Base-by-base conservation (phyloP, 2,797 vertebrate genomes). In the Ispidina picta region DNA sequence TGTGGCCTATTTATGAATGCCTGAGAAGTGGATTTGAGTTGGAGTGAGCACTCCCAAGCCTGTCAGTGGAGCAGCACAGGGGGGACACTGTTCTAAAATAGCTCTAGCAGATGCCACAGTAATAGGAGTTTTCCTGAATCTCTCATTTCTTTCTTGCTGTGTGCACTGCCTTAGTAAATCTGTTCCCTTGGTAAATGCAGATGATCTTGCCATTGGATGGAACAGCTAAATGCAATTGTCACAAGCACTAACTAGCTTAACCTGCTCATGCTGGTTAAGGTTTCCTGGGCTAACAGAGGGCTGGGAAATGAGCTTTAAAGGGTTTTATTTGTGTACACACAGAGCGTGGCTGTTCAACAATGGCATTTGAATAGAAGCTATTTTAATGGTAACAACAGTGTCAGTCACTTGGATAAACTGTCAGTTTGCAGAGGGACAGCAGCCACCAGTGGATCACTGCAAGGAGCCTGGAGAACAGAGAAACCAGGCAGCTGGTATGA, bases 21-120 rank as follows among this genome's bases (percentile, higher is more conserved):
- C 64, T 79, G 85, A 91, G 72, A 88, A 91, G 76, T 76, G 60
- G 83, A 76, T 93, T 94, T 93, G 86, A 95, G 91, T 91, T 93
- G 86, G 88, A 89, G 91, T 76, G 44, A 83, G 55, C 78, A 70
- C 80, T 81, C 70, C 25, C 49, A 88, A 93, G 83, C 93, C 88
- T 3, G 4, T 89, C 71, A 73, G 87, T 87, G 66, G 65, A 88
- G 74, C 91, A 90, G 93, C 89, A 91, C 91, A 93, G 37, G 92
- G 93, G 92, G 91, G 89, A 95, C 91, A 91, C 89, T 16, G 0
- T 62, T 90, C 72, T 69, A 94, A 95, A 95, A 95, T 84, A 94
- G 91, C 92, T 91, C 71, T 48, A 93, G 43, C 92, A 94, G 89
- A 95, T 95, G 93, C 89, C 80, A 86, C 88, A 79, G 66, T 94